phyloP scores from a whole-genome alignment of 2,797 vertebrate species.

The Darevskia nairensis region DNA sequence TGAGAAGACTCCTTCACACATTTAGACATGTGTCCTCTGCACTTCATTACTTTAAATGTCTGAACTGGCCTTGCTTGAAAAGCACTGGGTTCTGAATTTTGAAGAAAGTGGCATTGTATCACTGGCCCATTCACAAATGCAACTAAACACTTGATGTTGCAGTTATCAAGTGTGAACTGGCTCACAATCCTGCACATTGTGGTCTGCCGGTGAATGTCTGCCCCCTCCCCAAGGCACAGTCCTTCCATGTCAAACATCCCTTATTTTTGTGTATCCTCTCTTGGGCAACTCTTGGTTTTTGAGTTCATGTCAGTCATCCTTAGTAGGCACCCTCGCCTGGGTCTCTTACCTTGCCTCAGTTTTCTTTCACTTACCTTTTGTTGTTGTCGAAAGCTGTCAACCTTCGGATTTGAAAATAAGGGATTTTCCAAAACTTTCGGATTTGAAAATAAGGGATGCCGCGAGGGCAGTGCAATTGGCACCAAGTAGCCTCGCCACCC shows the following conservation, averaged over 20 bases:
- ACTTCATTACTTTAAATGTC: background rate
- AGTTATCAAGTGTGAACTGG: background rate
- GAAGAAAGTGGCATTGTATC: background rate
- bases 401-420: too few relatives aligned
- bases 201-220: background rate
- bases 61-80: too few relatives aligned
- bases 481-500: too few relatives aligned
- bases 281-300: background rate
- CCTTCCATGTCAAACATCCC: background rate
- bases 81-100: background rate
- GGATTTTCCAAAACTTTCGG: too few relatives aligned
- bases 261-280: background rate
- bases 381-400: too few relatives aligned
- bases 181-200: background rate
- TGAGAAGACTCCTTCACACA: background rate
- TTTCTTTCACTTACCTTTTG: background rate
- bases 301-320: background rate
- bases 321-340: background rate
- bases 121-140: background rate
- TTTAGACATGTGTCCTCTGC: background rate
- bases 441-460: too few relatives aligned
- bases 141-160: background rate
- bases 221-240: background rate
- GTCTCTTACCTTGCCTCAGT: background rate
- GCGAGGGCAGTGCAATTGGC: too few relatives aligned